Evolutionary conservation across 2,113 vertebrate genomes (phyloP).

Genomic region (Aphyosemion australe): DNA sequence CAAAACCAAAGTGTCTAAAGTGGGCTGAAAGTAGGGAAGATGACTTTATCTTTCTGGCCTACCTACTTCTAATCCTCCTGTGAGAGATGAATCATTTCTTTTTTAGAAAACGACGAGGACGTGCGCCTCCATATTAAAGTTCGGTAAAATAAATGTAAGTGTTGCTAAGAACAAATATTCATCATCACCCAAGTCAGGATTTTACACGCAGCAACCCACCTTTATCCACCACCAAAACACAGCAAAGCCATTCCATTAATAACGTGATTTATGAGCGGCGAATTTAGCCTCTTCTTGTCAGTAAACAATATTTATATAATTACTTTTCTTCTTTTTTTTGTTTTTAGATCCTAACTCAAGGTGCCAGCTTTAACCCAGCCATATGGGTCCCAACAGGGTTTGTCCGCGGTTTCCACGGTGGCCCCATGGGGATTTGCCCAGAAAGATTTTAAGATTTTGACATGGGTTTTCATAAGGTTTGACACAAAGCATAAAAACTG

Average conservation of each 20-base stretch:
- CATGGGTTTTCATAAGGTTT: no score
- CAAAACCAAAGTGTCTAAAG: constrained; percentile 22
- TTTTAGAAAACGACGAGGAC: background rate
- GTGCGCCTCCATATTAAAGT: background rate
- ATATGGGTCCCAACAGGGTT: no score
- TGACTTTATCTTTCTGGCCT: background rate
- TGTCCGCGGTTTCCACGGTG: no score
- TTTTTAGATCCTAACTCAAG: background rate
- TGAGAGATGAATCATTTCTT: background rate
- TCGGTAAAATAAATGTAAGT: background rate
- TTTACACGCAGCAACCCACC: background rate
- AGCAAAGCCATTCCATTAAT: background rate
- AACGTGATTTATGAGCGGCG: constrained; percentile 4
- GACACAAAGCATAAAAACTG: no score
- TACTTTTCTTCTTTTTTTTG: background rate
- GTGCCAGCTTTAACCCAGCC: background rate
- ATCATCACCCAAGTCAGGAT: background rate
- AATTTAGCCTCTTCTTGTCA: background rate
- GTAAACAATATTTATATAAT: background rate
- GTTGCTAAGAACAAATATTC: background rate
- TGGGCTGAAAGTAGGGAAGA: constrained; percentile 1
- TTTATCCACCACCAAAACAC: constrained; percentile 11
- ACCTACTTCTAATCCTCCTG: constrained; percentile 3
- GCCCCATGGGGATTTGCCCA: no score
- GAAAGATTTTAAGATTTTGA: no score